Evolutionary conservation across 2,113 vertebrate genomes (phyloP).

Genomic region (Pimephales promelas): DNA sequence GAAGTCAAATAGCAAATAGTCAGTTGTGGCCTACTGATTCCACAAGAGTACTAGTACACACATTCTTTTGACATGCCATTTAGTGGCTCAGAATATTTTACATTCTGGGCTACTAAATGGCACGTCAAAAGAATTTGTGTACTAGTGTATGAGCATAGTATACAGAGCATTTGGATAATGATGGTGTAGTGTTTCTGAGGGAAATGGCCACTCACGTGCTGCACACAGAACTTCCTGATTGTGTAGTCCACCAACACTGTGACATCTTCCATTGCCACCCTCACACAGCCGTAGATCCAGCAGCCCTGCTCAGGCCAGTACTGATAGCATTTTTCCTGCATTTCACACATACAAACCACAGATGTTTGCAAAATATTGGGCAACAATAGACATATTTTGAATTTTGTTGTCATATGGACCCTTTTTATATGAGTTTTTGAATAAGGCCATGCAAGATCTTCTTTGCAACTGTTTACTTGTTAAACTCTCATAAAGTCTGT

Average conservation of each 20-base stretch:
- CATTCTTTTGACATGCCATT: too few relatives aligned
- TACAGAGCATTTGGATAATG: not conserved
- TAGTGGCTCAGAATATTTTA: too few relatives aligned
- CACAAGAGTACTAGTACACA: not conserved
- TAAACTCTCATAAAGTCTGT: not conserved
- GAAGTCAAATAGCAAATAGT: constrained; percentile 32
- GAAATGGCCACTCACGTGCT: constrained; percentile 77
- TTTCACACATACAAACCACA: constrained; percentile 1
- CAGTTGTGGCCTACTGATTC: not conserved
- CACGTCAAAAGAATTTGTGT: not conserved
- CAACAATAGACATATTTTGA: not conserved
- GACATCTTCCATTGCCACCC: constrained; percentile 91
- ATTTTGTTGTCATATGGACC: not conserved
- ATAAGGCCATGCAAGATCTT: too few relatives aligned
- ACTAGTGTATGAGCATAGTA: not conserved
- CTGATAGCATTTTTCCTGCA: constrained; percentile 92
- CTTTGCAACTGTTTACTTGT: not conserved
- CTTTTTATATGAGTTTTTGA: not conserved
- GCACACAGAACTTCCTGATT: constrained; percentile 93
- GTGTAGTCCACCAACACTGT: constrained; percentile 95
- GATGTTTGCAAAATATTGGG: not conserved
- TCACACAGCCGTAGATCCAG: constrained; percentile 89
- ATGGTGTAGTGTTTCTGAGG: not conserved
- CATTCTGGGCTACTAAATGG: not conserved
- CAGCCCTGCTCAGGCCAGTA: constrained; percentile 99